These are phyloP conservation scores for Lumbricus terrestris DNA, from an alignment of 2,888 invertebrate species.

Conservation along the genomic window DNA sequence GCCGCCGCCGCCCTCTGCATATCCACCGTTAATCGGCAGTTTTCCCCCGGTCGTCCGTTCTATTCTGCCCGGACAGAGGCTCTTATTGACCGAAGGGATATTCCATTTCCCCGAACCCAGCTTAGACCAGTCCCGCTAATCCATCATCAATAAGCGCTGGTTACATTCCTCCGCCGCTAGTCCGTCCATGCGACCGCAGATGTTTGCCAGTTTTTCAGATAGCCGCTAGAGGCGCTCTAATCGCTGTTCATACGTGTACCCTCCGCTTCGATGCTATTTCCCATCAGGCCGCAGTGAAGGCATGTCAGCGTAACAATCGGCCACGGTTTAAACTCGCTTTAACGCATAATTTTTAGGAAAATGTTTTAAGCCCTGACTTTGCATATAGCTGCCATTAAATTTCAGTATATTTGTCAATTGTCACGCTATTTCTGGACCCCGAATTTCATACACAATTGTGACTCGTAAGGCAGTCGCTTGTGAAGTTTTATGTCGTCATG, in stretches of 20 bases:
- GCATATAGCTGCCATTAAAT: no score
- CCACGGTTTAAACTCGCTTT: neutral
- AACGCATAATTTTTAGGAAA: neutral
- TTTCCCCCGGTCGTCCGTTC: neutral
- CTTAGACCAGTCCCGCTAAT: neutral
- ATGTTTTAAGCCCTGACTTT: no score
- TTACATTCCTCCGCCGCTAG: neutral
- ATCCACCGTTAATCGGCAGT: neutral
- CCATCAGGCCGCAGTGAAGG: neutral
- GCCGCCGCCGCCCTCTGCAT: no score
- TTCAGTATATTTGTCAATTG: no score
- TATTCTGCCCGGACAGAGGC: neutral
- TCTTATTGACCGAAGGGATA: neutral
- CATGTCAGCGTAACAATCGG: neutral
- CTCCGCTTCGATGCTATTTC: neutral
- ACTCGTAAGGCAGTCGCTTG: no score
- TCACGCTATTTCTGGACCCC: no score
- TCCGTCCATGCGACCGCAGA: neutral
- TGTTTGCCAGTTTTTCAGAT: neutral
- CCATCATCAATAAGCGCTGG: neutral
- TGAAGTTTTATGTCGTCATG: no score
- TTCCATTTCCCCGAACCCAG: neutral
- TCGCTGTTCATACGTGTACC: neutral
- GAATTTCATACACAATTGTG: no score
- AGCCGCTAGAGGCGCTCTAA: slow-evolving; percentile 12